Evolutionary conservation across 2,888 invertebrate species (phyloP), one percentile per base, ranked within the genome.

Genomic region (Acleris literana): DNA sequence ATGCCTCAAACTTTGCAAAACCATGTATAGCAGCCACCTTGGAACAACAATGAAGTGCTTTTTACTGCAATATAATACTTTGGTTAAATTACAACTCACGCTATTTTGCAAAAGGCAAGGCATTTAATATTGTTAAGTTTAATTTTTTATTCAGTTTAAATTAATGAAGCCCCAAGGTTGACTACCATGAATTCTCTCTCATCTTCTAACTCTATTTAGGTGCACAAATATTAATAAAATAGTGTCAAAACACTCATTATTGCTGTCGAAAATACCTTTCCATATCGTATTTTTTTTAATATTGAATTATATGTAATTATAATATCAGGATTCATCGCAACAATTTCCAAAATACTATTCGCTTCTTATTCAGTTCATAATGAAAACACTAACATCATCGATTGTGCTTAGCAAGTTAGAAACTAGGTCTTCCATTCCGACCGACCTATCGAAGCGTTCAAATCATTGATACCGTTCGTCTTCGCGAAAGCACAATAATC

Each of bases 1-100:
- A 57, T 64, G 56, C 48, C 54, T 61, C 64, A 62, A 62, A 52
- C 29, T 63, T 59, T 43, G 52, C 67, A 68, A 66, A 70, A 51
- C 59, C 52, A 43, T 49, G 22, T 16, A n/a, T n/a, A 55, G 29
- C 29, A 17, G 13, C n/a, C 46, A 56, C 65, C 65, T 61, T 61
- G 60, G 65, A 60, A 61, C 59, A 17, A 39, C n/a, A 9, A 5
- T 16, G 5, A 16, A 46, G n/a, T 7, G 7, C 39, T 39, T 13
- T 13, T 39, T 4, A 54, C 2, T n/a, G 4, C 5, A 44, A 44
- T 44, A 16, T 44, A 46, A 46, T 46, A 46, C 46, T 46, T 44
- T 7, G 17, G n/a, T 46, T 44, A 4, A 44, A n/a, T 44, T 46
- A 46, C 46, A 46, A 46, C 17, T 9, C 44, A 46, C 7, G 17